These are phyloP conservation scores for Phalera bucephala DNA, from an alignment of 2,888 invertebrate genomes.

Conservation along the genomic window DNA sequence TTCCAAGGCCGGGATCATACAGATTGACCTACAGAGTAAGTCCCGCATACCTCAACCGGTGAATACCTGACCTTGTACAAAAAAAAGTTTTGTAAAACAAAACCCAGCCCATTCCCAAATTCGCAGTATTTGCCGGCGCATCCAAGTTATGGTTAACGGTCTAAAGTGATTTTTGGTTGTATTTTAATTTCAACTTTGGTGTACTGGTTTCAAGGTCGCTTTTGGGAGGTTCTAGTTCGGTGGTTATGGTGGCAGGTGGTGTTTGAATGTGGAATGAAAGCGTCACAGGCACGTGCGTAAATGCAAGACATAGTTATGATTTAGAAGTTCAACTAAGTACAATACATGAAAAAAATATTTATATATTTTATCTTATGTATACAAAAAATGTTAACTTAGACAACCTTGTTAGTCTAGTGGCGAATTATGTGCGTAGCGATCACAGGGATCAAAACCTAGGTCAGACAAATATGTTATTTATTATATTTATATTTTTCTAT, in stretches of 20 bases:
- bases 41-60: slow-evolving; percentile 28
- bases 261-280: slow-evolving; percentile 28
- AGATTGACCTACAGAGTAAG: slow-evolving; percentile 34
- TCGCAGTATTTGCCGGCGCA: slow-evolving; percentile 11
- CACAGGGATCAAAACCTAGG: no score
- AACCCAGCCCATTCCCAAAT: slow-evolving; percentile 21
- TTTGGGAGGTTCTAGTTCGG: not conserved
- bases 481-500: no score
- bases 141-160: not conserved
- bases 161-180: not conserved
- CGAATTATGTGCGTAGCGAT: no score
- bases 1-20: slow-evolving; percentile 15
- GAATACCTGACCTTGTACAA: slow-evolving; percentile 26
- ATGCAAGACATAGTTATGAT: slow-evolving; percentile 2
- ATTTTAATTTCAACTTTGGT: not conserved
- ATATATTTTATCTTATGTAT: no score
- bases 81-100: slow-evolving; percentile 21
- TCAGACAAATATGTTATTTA: no score
- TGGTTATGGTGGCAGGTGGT: slow-evolving; percentile 14
- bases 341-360: not conserved
- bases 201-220: not conserved
- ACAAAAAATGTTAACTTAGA: no score
- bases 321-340: slow-evolving; percentile 10
- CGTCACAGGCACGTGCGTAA: slow-evolving; percentile 53
- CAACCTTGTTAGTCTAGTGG: no score